phyloP scores from a whole-genome alignment of 2,888 invertebrate species.

The Frankliniella intonsa region DNA sequence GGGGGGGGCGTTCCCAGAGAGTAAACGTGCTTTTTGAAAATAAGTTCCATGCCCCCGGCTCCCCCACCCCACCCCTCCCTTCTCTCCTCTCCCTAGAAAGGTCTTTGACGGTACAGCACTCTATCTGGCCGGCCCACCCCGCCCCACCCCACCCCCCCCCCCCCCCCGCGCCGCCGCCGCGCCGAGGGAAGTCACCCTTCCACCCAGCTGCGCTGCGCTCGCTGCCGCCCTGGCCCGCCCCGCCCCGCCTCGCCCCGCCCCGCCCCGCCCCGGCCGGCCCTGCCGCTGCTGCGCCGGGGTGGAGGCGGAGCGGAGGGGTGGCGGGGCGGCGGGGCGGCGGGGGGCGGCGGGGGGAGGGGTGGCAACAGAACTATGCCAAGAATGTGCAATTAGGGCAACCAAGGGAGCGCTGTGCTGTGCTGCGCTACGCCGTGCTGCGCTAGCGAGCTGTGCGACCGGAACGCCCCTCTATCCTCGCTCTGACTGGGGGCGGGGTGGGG shows the following conservation, averaged over 20 bases:
- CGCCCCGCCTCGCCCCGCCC: too few species aligned
- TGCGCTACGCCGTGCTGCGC: too few species aligned
- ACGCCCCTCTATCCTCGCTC: background rate
- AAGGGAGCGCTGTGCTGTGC: conserved; percentile 44
- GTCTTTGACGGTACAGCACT: conserved; percentile 29
- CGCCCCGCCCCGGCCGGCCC: too few species aligned
- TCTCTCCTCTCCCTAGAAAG: background rate
- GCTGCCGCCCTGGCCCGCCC: background rate
- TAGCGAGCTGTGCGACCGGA: too few species aligned
- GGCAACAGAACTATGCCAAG: conserved; percentile 90
- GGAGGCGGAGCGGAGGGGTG: conserved; percentile 47
- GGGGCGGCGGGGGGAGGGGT: conserved; percentile 53
- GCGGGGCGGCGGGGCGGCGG: conserved; percentile 47
- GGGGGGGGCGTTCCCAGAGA: conserved; percentile 21
- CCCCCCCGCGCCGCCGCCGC: background rate
- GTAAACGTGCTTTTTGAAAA: conserved; percentile 29
- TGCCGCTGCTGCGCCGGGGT: conserved; percentile 28
- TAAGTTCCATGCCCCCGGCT: conserved; percentile 26
- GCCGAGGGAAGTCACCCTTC: conserved; percentile 2
- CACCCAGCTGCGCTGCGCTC: background rate
- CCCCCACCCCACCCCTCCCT: background rate
- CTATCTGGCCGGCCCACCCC: conserved; percentile 11
- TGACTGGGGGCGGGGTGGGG: conserved; percentile 42
- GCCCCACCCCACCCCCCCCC: conserved; percentile 22
- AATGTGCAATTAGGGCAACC: conserved; percentile 93